phyloP scores from a whole-genome alignment of 2,888 invertebrate genomes.

The Anthoptus insignis region DNA sequence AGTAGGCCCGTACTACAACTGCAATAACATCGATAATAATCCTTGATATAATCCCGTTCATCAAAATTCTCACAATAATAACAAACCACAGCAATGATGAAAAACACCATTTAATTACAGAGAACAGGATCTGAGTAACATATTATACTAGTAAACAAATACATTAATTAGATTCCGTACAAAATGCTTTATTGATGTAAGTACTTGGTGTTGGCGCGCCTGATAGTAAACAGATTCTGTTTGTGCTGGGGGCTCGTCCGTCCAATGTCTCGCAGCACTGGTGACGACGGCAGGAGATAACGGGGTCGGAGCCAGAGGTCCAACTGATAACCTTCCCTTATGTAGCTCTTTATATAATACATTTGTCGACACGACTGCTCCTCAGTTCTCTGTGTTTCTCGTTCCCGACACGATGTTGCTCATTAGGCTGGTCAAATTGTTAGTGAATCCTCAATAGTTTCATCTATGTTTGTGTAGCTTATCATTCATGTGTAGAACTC shows the following conservation, averaged over 20 bases:
- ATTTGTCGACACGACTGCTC: slow-evolving; percentile 58
- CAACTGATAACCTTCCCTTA: slow-evolving; percentile 64
- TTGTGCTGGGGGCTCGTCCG: slow-evolving; percentile 68
- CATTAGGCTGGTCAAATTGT: slow-evolving; percentile 49
- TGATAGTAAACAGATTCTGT: neutral
- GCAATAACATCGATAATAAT: too few species aligned
- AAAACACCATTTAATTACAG: neutral
- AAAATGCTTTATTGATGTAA: neutral
- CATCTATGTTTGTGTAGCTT: neutral
- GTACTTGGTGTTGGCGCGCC: neutral
- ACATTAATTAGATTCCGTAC: slow-evolving; percentile 33
- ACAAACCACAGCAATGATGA: too few species aligned
- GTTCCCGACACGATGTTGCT: slow-evolving; percentile 55
- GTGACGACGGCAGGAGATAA: slow-evolving; percentile 44
- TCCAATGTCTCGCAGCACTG: slow-evolving; percentile 43
- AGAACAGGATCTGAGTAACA: slow-evolving; percentile 1
- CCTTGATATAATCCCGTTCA: neutral
- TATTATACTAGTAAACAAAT: slow-evolving; percentile 5
- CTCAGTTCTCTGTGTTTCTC: slow-evolving; percentile 66
- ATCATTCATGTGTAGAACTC: too few species aligned
- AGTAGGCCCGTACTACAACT: too few species aligned
- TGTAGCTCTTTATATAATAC: slow-evolving; percentile 66
- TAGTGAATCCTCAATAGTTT: slow-evolving; percentile 41
- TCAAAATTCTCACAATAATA: too few species aligned
- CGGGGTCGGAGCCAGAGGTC: slow-evolving; percentile 67